Evolutionary conservation across 2,888 invertebrate genomes (phyloP).

Genomic region (Melitaea athalia): DNA sequence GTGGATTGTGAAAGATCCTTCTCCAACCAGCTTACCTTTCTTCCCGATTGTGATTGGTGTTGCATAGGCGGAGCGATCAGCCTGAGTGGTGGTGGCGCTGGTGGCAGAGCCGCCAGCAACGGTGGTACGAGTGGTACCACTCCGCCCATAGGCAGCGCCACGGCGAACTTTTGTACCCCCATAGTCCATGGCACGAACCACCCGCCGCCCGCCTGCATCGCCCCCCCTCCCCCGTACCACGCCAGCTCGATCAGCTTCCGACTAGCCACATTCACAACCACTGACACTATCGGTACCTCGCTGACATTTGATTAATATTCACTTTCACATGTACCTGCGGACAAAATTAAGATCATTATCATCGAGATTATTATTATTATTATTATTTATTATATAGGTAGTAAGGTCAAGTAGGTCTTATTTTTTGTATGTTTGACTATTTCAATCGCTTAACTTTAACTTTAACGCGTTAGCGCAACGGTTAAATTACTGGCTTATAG

Average conservation of each 20-base stretch:
- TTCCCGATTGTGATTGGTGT: conserved; percentile 61
- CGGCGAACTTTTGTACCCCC: conserved; percentile 78
- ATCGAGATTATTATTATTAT: no score
- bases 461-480: no score
- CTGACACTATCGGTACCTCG: conserved; percentile 51
- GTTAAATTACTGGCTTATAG: no score
- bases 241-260: conserved; percentile 73
- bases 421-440: no score
- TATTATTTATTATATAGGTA: no score
- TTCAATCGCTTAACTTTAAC: no score
- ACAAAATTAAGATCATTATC: conserved; percentile 44
- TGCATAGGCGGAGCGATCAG: conserved; percentile 71
- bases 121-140: conserved; percentile 73
- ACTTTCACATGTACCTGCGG: conserved; percentile 71
- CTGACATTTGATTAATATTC: conserved; percentile 42
- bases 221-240: conserved; percentile 77
- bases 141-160: conserved; percentile 77
- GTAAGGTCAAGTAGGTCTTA: no score
- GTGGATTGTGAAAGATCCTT: no score
- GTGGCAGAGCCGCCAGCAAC: conserved; percentile 70
- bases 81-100: conserved; percentile 65
- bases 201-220: conserved; percentile 77
- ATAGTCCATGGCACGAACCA: conserved; percentile 75
- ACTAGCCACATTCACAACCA: conserved; percentile 67
- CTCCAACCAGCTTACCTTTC: conserved; percentile 61